A percentile compares a stretch with the other conserved stretches of the same genome.
These are phyloP conservation scores for Sycophaga agraensis DNA, from an alignment of 1,140 invertebrate species.

Conservation along the genomic window DNA sequence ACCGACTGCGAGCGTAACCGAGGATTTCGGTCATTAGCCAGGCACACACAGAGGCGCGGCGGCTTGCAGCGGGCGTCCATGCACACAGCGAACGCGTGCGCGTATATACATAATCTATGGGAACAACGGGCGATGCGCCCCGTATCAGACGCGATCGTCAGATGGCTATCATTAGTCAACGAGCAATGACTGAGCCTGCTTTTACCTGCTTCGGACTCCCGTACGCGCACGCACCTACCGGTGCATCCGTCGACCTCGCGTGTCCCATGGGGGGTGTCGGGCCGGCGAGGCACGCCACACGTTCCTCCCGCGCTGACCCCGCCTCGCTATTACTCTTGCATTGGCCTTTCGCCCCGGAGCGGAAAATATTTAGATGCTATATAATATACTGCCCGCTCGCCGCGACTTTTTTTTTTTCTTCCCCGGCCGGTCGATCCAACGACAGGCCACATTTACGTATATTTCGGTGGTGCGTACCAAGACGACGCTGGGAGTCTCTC, in stretches of 20 bases:
- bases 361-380: background rate
- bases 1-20: too few species aligned
- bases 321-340: background rate
- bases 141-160: conserved; percentile 32
- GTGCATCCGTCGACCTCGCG: too few species aligned
- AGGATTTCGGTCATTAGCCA: too few species aligned
- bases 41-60: too few species aligned
- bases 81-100: too few species aligned
- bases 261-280: too few species aligned
- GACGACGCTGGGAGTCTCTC: too few species aligned
- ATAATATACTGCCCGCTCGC: background rate
- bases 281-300: too few species aligned
- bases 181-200: conserved; percentile 47
- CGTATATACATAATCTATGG: background rate
- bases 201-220: conserved; percentile 13
- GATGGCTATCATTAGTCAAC: conserved; percentile 41
- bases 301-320: background rate
- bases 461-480: too few species aligned
- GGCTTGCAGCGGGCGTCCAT: too few species aligned
- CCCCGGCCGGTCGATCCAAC: too few species aligned
- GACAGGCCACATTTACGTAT: too few species aligned
- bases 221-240: background rate
- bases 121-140: conserved; percentile 1
- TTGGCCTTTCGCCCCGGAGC: background rate
- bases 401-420: background rate